phyloP scores from a whole-genome alignment of 1,140 invertebrate species.

The Daktulosphaira vitifoliae region DNA sequence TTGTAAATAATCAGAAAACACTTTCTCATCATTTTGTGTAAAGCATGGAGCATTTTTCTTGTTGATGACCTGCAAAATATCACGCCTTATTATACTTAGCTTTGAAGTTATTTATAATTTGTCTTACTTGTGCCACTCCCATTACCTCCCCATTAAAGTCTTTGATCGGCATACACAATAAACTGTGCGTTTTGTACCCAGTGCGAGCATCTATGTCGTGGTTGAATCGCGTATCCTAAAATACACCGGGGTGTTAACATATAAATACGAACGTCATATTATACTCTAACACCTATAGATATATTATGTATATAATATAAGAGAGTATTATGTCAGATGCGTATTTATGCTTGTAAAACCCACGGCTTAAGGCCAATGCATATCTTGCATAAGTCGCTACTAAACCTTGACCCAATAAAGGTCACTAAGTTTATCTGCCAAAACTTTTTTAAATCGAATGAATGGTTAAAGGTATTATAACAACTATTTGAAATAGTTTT shows the following conservation, averaged over 20 bases:
- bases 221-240: constrained; percentile 82
- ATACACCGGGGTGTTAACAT: no score
- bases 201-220: constrained; percentile 85
- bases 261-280: constrained; percentile 39
- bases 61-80: constrained; percentile 73
- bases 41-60: constrained; percentile 75
- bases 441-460: no score
- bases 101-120: constrained; percentile 27
- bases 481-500: no score
- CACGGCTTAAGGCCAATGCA: no score
- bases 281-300: background rate
- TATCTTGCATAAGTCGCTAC: no score
- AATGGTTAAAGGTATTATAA: no score
- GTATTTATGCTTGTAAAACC: background rate
- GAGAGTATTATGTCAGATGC: background rate
- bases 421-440: no score
- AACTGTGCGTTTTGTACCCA: constrained; percentile 82
- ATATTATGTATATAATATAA: background rate
- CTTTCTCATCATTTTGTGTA: constrained; percentile 77
- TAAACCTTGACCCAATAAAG: no score
- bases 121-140: constrained; percentile 76
- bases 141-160: constrained; percentile 89
- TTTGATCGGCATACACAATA: constrained; percentile 94
- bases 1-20: constrained; percentile 86
- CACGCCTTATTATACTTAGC: background rate